These are phyloP conservation scores for Macrophya alboannulata DNA, from an alignment of 2,888 invertebrate species.

Conservation along the genomic window DNA sequence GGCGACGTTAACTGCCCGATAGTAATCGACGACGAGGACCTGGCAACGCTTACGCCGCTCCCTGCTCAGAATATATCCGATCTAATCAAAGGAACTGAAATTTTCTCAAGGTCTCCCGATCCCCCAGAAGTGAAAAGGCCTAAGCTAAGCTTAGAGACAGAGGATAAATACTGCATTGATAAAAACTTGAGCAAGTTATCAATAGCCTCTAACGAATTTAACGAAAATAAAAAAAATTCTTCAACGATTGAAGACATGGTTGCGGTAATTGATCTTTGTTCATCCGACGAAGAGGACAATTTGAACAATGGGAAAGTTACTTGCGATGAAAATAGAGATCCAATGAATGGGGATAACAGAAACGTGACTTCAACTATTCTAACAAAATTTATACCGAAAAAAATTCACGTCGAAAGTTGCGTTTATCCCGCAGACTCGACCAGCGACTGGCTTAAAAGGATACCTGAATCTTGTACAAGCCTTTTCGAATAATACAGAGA, in stretches of 20 bases:
- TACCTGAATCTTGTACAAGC: constrained; percentile 34
- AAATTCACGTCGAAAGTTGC: constrained; percentile 65
- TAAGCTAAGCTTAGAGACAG: background rate
- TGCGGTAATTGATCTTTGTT: constrained; percentile 85
- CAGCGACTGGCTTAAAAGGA: constrained; percentile 65
- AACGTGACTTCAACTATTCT: constrained; percentile 31
- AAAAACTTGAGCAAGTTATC: constrained; percentile 1
- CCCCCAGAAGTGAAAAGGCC: background rate
- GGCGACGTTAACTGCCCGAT: constrained; percentile 64
- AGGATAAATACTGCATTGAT: background rate
- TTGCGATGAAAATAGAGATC: constrained; percentile 72
- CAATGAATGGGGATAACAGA: constrained; percentile 58
- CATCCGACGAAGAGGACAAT: constrained; percentile 84
- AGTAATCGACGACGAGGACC: constrained; percentile 65
- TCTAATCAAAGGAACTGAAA: background rate
- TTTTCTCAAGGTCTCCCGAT: background rate
- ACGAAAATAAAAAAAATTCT: background rate
- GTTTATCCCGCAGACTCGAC: constrained; percentile 68
- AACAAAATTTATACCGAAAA: constrained; percentile 63
- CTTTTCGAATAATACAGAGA: constrained; percentile 29
- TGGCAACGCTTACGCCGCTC: background rate
- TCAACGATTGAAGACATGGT: background rate
- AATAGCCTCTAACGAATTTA: background rate
- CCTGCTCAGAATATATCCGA: background rate
- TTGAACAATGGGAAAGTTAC: constrained; percentile 67